These are phyloP conservation scores for Calephelis perditalis DNA, from an alignment of 2,888 invertebrate genomes.

Conservation along the genomic window DNA sequence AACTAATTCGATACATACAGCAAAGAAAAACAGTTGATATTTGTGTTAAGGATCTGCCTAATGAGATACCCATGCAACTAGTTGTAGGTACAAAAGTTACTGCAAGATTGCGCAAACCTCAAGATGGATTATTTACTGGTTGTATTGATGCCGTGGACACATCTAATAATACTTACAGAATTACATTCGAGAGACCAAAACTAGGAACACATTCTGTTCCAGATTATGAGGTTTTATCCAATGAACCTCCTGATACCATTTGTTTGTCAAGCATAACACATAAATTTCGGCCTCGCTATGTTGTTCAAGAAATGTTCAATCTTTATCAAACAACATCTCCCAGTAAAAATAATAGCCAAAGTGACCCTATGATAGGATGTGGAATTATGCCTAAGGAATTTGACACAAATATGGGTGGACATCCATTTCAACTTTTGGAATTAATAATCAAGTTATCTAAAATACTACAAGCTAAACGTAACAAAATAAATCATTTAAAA, in stretches of 20 bases:
- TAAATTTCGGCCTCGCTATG: slow-evolving; percentile 85
- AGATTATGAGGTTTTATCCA: slow-evolving; percentile 96
- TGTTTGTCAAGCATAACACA: slow-evolving; percentile 90
- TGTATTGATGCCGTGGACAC: slow-evolving; percentile 97
- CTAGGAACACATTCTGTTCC: slow-evolving; percentile 97
- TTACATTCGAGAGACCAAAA: slow-evolving; percentile 94
- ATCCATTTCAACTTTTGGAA: slow-evolving; percentile 90
- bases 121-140: slow-evolving; percentile 96
- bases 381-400: slow-evolving; percentile 62
- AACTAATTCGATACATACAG: slow-evolving; percentile 94
- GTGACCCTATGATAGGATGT: slow-evolving; percentile 84
- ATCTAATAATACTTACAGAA: slow-evolving; percentile 94
- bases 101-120: slow-evolving; percentile 92
- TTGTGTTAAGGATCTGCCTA: slow-evolving; percentile 91
- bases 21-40: slow-evolving; percentile 91
- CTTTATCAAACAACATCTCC: slow-evolving; percentile 54
- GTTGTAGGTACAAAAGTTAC: slow-evolving; percentile 97
- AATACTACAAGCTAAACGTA: slow-evolving; percentile 88
- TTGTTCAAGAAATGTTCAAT: slow-evolving; percentile 76
- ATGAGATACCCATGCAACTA: slow-evolving; percentile 95
- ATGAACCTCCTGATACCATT: slow-evolving; percentile 94
- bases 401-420: slow-evolving; percentile 83
- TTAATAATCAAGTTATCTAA: slow-evolving; percentile 92
- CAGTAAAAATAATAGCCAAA: slow-evolving; percentile 66
- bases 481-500: slow-evolving; percentile 87